Conservation (phyloP, 1,140 invertebrate genomes). For the Drosophila parvula region DNA sequence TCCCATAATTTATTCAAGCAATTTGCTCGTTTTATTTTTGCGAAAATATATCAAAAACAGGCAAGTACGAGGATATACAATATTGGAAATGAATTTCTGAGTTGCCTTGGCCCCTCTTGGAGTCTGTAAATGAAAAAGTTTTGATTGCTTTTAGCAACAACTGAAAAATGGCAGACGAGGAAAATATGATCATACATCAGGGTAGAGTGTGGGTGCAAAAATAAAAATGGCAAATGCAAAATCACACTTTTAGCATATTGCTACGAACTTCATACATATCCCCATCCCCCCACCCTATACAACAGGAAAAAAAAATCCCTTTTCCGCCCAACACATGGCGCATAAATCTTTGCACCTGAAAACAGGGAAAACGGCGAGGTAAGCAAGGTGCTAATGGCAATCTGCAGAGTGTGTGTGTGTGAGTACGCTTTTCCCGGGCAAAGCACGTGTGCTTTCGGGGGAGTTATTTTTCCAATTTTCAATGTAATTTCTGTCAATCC, state of each 20-base stretch:
- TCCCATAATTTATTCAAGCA: conserved; percentile 1
- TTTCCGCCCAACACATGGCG: conserved; percentile 55
- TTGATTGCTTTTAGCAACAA: conserved; percentile 61
- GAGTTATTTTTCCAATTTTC: conserved; percentile 70
- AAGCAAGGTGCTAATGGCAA: conserved; percentile 73
- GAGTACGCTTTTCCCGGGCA: too few species aligned
- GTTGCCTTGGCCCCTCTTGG: conserved; percentile 1
- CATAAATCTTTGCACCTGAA: conserved; percentile 70
- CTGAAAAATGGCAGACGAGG: conserved; percentile 37
- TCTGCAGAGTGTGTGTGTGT: conserved; percentile 48
- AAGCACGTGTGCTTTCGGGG: conserved; percentile 3
- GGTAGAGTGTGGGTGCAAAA: not conserved
- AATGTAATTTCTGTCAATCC: conserved; percentile 69
- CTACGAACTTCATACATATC: conserved; percentile 1
- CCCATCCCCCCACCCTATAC: not conserved
- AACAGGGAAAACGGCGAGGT: conserved; percentile 8
- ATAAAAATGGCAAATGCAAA: conserved; percentile 41
- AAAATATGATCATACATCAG: conserved; percentile 53
- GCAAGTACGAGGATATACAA: not conserved
- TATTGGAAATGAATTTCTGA: conserved; percentile 39
- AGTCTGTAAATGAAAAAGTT: conserved; percentile 57
- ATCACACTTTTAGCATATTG: conserved; percentile 60
- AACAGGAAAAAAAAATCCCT: conserved; percentile 13
- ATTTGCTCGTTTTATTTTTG: conserved; percentile 2
- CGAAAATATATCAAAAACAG: conserved; percentile 18